Evolutionary conservation across 2,888 invertebrate species (phyloP).

Genomic region (Beris morrisii): DNA sequence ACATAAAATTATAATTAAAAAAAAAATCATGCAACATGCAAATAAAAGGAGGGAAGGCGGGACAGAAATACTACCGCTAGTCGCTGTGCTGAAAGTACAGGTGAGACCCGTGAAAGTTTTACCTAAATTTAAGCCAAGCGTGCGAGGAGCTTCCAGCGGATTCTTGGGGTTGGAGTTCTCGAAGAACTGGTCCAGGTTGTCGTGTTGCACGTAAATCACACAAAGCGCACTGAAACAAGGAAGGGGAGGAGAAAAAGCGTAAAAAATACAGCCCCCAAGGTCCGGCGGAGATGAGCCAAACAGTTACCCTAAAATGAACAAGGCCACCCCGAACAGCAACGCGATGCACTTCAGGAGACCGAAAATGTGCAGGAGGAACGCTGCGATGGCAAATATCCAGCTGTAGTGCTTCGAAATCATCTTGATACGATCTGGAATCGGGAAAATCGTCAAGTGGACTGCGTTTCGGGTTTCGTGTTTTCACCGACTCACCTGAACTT

Average conservation of each 20-base stretch:
- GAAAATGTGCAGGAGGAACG: constrained; percentile 30
- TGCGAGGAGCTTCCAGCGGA: constrained; percentile 32
- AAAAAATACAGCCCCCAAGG: neutral
- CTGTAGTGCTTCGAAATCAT: constrained; percentile 27
- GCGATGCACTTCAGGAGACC: constrained; percentile 29
- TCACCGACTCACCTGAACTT: neutral
- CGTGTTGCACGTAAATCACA: constrained; percentile 34
- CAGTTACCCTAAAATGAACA: constrained; percentile 33
- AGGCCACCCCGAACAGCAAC: constrained; percentile 18
- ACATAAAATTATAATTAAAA: constrained; percentile 1
- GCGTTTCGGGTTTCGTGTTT: neutral
- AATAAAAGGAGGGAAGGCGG: neutral
- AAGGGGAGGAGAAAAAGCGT: too few species aligned
- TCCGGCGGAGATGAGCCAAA: neutral
- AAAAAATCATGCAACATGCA: neutral
- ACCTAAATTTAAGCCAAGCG: constrained; percentile 37
- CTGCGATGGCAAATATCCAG: constrained; percentile 32
- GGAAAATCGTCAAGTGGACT: neutral
- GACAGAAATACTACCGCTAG: too few species aligned
- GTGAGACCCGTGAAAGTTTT: constrained; percentile 10
- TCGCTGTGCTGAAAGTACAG: too few species aligned
- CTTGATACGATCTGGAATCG: too few species aligned
- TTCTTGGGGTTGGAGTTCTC: constrained; percentile 26
- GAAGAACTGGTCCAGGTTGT: constrained; percentile 33
- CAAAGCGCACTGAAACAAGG: constrained; percentile 25